Conservation (phyloP, 2,888 invertebrate genomes). For the Anorthoa munda region DNA sequence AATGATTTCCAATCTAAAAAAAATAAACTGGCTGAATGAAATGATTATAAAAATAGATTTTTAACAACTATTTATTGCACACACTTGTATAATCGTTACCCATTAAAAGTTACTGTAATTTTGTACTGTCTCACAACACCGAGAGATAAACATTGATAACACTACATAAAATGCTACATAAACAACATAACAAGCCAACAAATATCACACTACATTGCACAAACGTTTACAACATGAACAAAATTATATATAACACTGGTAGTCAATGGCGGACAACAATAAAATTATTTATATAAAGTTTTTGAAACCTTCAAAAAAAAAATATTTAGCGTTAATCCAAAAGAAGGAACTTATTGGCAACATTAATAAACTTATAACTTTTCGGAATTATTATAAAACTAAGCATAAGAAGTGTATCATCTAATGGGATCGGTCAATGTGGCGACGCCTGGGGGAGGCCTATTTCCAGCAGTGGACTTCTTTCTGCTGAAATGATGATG, state of each 20-base stretch:
- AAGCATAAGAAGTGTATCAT: too few relatives aligned
- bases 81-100: conserved; percentile 79
- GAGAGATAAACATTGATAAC: conserved; percentile 56
- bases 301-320: background rate
- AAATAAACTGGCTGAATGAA: conserved; percentile 35
- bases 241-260: conserved; percentile 40
- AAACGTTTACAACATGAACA: conserved; percentile 39
- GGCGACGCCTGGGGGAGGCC: too few relatives aligned
- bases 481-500: too few relatives aligned
- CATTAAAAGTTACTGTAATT: conserved; percentile 71
- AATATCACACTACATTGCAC: conserved; percentile 64
- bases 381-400: background rate
- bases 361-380: background rate
- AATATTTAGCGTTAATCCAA: background rate
- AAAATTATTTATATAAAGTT: background rate
- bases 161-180: conserved; percentile 46
- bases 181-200: conserved; percentile 53
- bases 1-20: conserved; percentile 25
- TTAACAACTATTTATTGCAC: conserved; percentile 76
- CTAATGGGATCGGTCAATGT: too few relatives aligned
- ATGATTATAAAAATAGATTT: conserved; percentile 45
- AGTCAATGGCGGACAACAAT: conserved; percentile 10
- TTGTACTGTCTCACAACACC: conserved; percentile 64
- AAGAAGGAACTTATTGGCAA: background rate
- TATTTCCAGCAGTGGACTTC: too few relatives aligned